Conservation (phyloP, 2,113 vertebrate species). For the Mustela lutreola region DNA sequence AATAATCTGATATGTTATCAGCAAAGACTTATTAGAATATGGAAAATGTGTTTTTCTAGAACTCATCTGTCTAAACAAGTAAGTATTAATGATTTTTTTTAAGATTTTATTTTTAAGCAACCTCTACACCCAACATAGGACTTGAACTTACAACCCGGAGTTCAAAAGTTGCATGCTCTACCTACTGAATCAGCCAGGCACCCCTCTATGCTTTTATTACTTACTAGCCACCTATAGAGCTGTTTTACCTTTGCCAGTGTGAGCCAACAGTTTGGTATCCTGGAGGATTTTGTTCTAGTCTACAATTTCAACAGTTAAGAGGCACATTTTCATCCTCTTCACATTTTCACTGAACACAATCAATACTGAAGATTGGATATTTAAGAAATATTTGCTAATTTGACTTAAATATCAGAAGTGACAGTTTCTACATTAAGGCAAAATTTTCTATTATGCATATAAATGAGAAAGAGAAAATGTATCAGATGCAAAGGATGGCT, state of each 20-base stretch:
- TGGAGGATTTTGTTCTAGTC: neutral
- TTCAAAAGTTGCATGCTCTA: neutral
- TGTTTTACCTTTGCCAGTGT: neutral
- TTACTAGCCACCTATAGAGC: neutral
- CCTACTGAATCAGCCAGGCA: neutral
- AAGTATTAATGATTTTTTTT: neutral
- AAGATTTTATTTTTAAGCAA: neutral
- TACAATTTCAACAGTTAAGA: neutral
- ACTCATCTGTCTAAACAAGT: neutral
- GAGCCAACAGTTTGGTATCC: neutral
- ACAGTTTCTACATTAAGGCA: neutral
- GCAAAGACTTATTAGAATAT: neutral
- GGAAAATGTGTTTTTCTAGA: neutral
- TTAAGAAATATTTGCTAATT: conserved; percentile 41
- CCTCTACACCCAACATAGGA: neutral
- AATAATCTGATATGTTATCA: neutral
- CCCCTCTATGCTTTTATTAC: neutral
- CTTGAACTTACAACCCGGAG: neutral
- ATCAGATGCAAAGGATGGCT: neutral
- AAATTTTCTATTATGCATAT: conserved; percentile 3
- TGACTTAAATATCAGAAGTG: neutral
- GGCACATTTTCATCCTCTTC: neutral
- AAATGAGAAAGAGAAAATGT: neutral
- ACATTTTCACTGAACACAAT: neutral
- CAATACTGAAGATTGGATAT: neutral